Evolutionary conservation across 1,140 invertebrate species (phyloP).

Genomic region (Hyphantria cunea): DNA sequence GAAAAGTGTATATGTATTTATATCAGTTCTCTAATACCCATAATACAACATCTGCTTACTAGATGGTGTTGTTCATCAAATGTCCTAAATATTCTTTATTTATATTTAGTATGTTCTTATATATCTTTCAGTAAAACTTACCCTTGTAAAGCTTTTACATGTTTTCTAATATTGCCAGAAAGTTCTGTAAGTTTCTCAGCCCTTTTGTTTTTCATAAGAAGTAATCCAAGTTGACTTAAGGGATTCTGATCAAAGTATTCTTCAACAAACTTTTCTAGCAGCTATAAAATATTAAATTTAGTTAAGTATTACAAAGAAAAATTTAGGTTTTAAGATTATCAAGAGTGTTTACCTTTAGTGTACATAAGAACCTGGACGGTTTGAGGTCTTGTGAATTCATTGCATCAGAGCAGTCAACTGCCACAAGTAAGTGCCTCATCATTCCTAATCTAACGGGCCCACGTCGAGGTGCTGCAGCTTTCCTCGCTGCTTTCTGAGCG

Average conservation of each 20-base stretch:
- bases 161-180: conserved; percentile 92
- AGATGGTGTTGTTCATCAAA: too few relatives aligned
- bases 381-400: conserved; percentile 98
- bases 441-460: conserved; percentile 94
- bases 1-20: too few relatives aligned
- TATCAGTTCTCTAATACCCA: too few relatives aligned
- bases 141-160: conserved; percentile 86
- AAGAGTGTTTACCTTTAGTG: conserved; percentile 88
- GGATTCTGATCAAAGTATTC: conserved; percentile 99
- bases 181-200: conserved; percentile 96
- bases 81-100: too few relatives aligned
- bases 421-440: conserved; percentile 96
- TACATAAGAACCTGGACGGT: conserved; percentile 94
- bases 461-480: conserved; percentile 87
- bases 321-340: background rate
- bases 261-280: conserved; percentile 96
- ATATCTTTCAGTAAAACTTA: conserved; percentile 36
- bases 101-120: too few relatives aligned
- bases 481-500: conserved; percentile 90
- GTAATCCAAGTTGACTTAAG: conserved; percentile 97
- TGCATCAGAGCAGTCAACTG: conserved; percentile 95
- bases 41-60: too few relatives aligned
- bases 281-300: conserved; percentile 79
- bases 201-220: conserved; percentile 95
- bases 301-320: conserved; percentile 11